Conservation (phyloP, 2,797 vertebrate genomes). For the Intellagama lesueurii region DNA sequence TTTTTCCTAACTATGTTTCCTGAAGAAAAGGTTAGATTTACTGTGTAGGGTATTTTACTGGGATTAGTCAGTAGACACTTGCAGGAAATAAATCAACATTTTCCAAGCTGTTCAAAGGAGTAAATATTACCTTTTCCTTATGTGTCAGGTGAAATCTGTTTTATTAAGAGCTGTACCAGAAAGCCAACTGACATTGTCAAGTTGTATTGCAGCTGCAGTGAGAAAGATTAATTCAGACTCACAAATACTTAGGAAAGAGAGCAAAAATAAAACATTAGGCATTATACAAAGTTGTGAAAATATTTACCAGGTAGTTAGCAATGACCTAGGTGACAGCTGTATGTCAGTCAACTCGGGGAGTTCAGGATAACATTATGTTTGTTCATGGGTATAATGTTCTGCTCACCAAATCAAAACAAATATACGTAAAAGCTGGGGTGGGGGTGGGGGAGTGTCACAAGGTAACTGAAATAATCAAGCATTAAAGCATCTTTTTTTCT, state of each 20-base stretch:
- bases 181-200: neutral
- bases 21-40: conserved; percentile 24
- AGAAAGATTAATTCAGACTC: neutral
- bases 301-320: neutral
- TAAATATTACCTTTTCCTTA: conserved; percentile 23
- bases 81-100: conserved; percentile 28
- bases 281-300: neutral
- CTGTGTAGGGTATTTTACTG: conserved; percentile 19
- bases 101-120: conserved; percentile 10
- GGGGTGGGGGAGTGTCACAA: neutral
- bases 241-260: conserved; percentile 2
- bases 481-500: neutral
- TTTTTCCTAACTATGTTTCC: conserved; percentile 19
- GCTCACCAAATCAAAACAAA: neutral
- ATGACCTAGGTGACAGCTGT: neutral
- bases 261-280: neutral
- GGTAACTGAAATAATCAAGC: neutral
- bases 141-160: conserved; percentile 4
- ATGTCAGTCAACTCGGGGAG: no score
- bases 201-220: neutral
- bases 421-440: neutral
- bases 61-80: conserved; percentile 23
- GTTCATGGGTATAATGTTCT: neutral
- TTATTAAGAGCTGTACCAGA: neutral
- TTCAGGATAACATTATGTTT: neutral